Evolutionary conservation across 2,888 invertebrate species (phyloP).

Genomic region (Biston stratarius): DNA sequence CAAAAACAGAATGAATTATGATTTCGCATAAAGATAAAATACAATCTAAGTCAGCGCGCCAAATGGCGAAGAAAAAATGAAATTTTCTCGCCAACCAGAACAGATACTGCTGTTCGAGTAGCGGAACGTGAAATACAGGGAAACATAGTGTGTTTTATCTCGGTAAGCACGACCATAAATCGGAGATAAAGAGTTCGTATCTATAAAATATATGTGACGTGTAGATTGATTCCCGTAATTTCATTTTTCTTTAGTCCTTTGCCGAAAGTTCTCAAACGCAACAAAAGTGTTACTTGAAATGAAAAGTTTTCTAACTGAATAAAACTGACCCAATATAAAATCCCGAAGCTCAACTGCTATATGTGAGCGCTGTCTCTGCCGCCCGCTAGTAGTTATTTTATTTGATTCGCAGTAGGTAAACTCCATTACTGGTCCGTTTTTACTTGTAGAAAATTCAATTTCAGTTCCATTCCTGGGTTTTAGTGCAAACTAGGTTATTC

Average conservation of each 20-base stretch:
- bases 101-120: conserved; percentile 64
- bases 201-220: conserved; percentile 27
- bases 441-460: conserved; percentile 81
- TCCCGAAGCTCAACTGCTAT: conserved; percentile 44
- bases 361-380: conserved; percentile 59
- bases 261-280: conserved; percentile 19
- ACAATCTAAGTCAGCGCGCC: conserved; percentile 81
- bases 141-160: conserved; percentile 52
- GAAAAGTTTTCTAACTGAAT: conserved; percentile 37
- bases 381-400: conserved; percentile 73
- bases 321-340: conserved; percentile 40
- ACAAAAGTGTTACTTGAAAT: conserved; percentile 24
- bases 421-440: conserved; percentile 81
- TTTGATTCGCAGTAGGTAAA: conserved; percentile 80
- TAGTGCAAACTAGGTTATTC: conserved; percentile 73
- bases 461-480: conserved; percentile 69
- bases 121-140: conserved; percentile 67
- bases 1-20: conserved; percentile 83
- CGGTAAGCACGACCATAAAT: conserved; percentile 33
- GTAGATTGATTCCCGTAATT: conserved; percentile 24
- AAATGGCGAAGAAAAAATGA: conserved; percentile 81
- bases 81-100: conserved; percentile 69
- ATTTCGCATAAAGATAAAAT: conserved; percentile 85
- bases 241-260: not conserved
- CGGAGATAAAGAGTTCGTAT: conserved; percentile 25